Conservation (phyloP, 2,888 invertebrate species). For the Drosophila peninsularis region DNA sequence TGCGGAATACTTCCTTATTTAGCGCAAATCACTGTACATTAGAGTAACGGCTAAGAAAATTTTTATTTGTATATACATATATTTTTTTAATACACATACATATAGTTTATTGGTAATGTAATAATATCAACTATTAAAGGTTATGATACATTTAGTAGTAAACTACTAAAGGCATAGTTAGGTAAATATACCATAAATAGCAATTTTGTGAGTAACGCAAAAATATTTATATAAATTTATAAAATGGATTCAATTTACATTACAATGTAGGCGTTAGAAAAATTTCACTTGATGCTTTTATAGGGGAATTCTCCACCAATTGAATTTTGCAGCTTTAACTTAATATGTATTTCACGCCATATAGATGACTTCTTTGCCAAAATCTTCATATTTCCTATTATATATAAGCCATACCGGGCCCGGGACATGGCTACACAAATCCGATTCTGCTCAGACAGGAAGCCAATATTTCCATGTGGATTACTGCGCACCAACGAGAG, state of each 20-base stretch:
- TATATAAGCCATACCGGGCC: slow-evolving; percentile 89
- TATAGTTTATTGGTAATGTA: too few relatives aligned
- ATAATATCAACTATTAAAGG: too few relatives aligned
- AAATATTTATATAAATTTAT: slow-evolving; percentile 1
- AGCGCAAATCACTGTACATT: background rate
- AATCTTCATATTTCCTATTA: slow-evolving; percentile 89
- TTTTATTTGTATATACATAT: too few relatives aligned
- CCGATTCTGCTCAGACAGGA: slow-evolving; percentile 88
- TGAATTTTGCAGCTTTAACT: slow-evolving; percentile 85
- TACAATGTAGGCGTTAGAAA: background rate
- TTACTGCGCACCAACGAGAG: slow-evolving; percentile 92
- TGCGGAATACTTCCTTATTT: background rate
- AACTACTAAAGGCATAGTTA: too few relatives aligned
- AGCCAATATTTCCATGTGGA: slow-evolving; percentile 88
- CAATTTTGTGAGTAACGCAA: background rate
- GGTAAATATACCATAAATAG: too few relatives aligned
- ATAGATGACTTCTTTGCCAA: slow-evolving; percentile 86
- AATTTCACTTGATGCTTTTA: slow-evolving; percentile 5
- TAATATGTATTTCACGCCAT: slow-evolving; percentile 86
- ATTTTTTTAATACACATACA: too few relatives aligned
- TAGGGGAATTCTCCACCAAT: slow-evolving; percentile 84
- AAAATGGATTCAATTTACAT: slow-evolving; percentile 6
- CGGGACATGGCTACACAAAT: slow-evolving; percentile 91
- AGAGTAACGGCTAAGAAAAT: background rate
- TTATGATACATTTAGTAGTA: too few relatives aligned